Evolutionary conservation across 2,797 vertebrate genomes (phyloP).

Genomic region (Gila robusta): DNA sequence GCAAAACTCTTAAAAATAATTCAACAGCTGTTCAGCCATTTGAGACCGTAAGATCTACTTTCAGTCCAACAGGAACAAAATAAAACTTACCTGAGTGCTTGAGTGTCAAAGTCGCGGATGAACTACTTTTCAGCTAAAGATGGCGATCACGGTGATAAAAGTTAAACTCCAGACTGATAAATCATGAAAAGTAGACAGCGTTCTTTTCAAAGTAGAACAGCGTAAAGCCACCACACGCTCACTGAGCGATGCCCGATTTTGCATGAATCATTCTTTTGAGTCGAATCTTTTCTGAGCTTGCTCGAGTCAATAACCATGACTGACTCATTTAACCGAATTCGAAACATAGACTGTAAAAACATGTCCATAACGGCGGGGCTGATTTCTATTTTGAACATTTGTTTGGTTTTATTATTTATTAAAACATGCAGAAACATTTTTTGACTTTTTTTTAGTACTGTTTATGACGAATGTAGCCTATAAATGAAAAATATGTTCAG

Average conservation of each 20-base stretch:
- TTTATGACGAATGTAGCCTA: background rate
- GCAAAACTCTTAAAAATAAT: background rate
- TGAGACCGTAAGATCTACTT: background rate
- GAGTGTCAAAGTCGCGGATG: background rate
- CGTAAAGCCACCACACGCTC: background rate
- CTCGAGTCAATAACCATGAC: background rate
- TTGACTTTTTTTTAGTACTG: background rate
- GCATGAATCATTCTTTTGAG: background rate
- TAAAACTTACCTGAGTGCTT: constrained; percentile 32
- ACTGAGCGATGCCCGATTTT: background rate
- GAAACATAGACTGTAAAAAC: background rate
- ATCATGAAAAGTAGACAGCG: background rate
- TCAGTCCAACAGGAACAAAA: background rate
- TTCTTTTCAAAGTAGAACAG: background rate
- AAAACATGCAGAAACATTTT: background rate
- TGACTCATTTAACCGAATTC: background rate
- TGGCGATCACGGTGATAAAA: background rate
- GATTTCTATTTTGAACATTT: no score
- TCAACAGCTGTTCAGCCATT: background rate
- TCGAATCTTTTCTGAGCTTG: constrained; percentile 1
- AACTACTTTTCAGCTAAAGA: background rate
- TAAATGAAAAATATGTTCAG: background rate
- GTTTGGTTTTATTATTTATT: background rate
- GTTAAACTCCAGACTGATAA: background rate
- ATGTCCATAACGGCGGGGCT: no score